phyloP scores from a whole-genome alignment of 1,140 invertebrate species.

The Hylaeus anthracinus region DNA sequence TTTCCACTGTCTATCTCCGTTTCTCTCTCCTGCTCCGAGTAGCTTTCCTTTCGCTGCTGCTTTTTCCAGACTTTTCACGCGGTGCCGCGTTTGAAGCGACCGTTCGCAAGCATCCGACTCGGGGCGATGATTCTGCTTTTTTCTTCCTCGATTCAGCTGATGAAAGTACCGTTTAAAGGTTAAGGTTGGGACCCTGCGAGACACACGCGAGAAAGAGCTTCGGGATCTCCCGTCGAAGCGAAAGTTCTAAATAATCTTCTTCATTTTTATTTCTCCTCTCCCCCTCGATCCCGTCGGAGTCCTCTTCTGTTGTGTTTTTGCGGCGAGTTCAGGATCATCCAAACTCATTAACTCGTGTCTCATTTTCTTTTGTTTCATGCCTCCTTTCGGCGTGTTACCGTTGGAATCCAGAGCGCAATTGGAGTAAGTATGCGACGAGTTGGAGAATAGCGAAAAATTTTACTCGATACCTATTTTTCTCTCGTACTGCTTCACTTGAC shows the following conservation, averaged over 20 bases:
- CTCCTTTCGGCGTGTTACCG: conserved; percentile 67
- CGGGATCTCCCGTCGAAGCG: background rate
- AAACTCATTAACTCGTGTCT: conserved; percentile 59
- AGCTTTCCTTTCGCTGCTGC: background rate
- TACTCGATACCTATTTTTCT: conserved; percentile 34
- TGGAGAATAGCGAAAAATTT: conserved; percentile 41
- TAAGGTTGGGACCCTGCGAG: background rate
- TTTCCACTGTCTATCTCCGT: background rate
- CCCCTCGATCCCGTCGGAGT: background rate
- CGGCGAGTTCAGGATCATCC: background rate
- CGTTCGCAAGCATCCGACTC: background rate
- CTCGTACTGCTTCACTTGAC: conserved; percentile 48
- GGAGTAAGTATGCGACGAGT: conserved; percentile 82
- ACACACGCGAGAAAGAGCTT: background rate
- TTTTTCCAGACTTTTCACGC: background rate
- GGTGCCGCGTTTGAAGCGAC: background rate
- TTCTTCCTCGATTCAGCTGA: background rate
- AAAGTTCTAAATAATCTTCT: background rate
- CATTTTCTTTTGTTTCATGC: conserved; percentile 81
- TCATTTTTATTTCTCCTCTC: background rate
- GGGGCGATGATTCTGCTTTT: background rate
- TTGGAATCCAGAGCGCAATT: conserved; percentile 83
- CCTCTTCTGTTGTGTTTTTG: no score
- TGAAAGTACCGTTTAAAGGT: background rate
- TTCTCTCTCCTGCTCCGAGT: background rate